phyloP scores from a whole-genome alignment of 2,888 invertebrate species.

The Sphecodes monilicornis region DNA sequence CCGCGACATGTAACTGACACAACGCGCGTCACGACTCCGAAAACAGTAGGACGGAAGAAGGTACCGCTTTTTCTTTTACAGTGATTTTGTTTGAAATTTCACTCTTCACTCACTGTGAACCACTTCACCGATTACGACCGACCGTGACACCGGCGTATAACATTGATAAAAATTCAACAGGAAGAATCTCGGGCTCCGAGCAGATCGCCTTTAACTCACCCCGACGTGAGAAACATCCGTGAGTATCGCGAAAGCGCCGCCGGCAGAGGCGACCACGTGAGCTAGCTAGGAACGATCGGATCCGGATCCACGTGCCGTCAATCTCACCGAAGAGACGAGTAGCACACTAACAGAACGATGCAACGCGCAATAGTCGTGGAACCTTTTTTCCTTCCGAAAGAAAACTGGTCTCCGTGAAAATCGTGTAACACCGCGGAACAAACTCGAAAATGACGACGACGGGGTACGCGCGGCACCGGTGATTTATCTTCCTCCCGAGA shows the following conservation, averaged over 20 bases:
- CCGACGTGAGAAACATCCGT: constrained; percentile 49
- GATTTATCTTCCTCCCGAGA: not conserved
- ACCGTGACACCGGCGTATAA: not conserved
- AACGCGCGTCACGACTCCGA: constrained; percentile 37
- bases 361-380: not conserved
- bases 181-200: not conserved
- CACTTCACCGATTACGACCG: constrained; percentile 32
- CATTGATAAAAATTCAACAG: constrained; percentile 46
- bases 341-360: not conserved
- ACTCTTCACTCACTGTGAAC: constrained; percentile 11
- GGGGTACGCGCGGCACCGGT: not conserved
- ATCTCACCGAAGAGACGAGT: constrained; percentile 31
- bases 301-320: constrained; percentile 64
- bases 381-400: not conserved
- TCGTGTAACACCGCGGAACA: constrained; percentile 4
- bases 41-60: constrained; percentile 42
- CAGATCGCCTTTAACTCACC: constrained; percentile 19
- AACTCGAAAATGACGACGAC: not conserved
- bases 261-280: constrained; percentile 68
- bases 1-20: constrained; percentile 61
- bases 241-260: constrained; percentile 46
- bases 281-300: constrained; percentile 60
- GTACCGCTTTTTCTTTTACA: constrained; percentile 22
- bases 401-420: not conserved
- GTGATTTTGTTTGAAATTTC: not conserved